Percentiles rank a stretch among this genome's conserved stretches.
These are phyloP conservation scores for Marasmarcha lunaedactyla DNA, from an alignment of 2,888 invertebrate species.

Conservation along the genomic window DNA sequence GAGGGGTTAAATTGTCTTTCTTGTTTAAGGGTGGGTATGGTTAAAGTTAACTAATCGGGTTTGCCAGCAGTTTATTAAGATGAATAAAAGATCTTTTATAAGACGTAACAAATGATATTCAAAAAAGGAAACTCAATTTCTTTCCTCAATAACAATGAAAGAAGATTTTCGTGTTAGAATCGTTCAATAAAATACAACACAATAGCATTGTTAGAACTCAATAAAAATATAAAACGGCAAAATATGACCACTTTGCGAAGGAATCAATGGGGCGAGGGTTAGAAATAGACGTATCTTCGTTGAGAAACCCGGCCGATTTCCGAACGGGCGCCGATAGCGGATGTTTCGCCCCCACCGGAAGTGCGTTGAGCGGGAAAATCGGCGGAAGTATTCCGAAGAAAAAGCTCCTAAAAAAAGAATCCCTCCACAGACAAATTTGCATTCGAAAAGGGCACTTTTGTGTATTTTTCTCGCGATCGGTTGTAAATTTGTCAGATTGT, in stretches of 20 bases:
- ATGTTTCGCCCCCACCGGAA: conserved; percentile 49
- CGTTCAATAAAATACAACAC: conserved; percentile 6
- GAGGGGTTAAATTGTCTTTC: too few species aligned
- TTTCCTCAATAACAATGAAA: too few species aligned
- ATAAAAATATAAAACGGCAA: conserved; percentile 48
- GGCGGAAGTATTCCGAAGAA: conserved; percentile 58
- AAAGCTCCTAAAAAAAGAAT: conserved; percentile 52
- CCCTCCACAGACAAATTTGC: conserved; percentile 54
- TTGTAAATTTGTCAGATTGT: conserved; percentile 66
- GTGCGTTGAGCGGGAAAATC: conserved; percentile 66
- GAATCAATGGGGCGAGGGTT: conserved; percentile 40
- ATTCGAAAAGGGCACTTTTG: conserved; percentile 62
- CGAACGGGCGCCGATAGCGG: conserved; percentile 51
- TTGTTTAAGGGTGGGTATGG: not conserved
- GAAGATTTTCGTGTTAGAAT: too few species aligned
- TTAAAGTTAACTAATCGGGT: not conserved
- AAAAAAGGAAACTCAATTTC: too few species aligned
- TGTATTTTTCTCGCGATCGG: conserved; percentile 47
- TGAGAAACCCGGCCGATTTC: conserved; percentile 48
- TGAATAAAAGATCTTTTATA: too few species aligned
- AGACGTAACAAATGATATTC: too few species aligned
- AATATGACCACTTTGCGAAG: conserved; percentile 38
- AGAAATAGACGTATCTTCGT: conserved; percentile 42
- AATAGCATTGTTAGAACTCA: conserved; percentile 33
- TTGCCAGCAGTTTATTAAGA: too few species aligned